phyloP scores from a whole-genome alignment of 2,113 vertebrate genomes.

The Lathamus discolor region DNA sequence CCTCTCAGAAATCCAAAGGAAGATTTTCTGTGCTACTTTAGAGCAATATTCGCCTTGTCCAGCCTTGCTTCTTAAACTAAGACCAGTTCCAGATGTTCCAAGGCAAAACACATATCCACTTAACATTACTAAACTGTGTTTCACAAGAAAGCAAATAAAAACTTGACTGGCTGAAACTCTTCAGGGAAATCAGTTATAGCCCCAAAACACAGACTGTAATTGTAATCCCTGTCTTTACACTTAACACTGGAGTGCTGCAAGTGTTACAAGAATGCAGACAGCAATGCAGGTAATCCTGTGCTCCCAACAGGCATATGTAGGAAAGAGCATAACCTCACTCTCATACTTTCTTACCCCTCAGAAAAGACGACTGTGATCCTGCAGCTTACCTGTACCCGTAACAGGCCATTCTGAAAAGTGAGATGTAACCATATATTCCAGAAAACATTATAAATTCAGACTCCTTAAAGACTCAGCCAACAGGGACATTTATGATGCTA shows the following conservation, averaged over 20 bases:
- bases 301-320: background rate
- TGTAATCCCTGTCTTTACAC: background rate
- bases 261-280: background rate
- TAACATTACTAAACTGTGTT: background rate
- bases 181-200: background rate
- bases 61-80: background rate
- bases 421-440: background rate
- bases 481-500: background rate
- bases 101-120: background rate
- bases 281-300: background rate
- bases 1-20: background rate
- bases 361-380: background rate
- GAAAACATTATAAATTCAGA: background rate
- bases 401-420: background rate
- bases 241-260: no score
- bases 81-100: background rate
- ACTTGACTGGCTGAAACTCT: background rate
- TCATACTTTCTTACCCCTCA: background rate
- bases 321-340: background rate
- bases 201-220: background rate
- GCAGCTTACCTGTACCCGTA: background rate
- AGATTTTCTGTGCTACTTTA: background rate
- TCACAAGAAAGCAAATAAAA: background rate
- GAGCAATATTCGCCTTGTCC: background rate
- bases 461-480: background rate